Conservation (phyloP, 2,888 invertebrate genomes). For the Thymelicus sylvestris region DNA sequence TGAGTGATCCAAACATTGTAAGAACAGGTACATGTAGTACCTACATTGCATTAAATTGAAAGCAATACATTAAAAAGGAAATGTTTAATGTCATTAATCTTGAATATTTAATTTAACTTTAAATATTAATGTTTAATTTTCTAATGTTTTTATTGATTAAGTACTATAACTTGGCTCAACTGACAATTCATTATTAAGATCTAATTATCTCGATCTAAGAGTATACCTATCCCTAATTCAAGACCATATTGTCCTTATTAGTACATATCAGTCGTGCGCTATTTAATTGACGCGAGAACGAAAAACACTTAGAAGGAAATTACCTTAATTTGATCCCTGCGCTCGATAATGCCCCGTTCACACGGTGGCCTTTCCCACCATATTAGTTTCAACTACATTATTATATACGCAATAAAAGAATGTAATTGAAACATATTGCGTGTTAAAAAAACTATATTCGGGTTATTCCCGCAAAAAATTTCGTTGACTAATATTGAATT, state of each 20-base stretch:
- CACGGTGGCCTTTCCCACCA: constrained; percentile 3
- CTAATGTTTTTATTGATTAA: too few species aligned
- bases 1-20: too few species aligned
- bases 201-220: too few species aligned
- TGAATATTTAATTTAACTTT: too few species aligned
- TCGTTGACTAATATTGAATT: neutral
- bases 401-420: neutral
- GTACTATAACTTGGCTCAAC: too few species aligned
- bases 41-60: too few species aligned
- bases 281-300: constrained; percentile 12
- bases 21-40: too few species aligned
- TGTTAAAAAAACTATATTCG: neutral
- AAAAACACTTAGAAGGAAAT: constrained; percentile 18
- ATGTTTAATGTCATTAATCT: too few species aligned
- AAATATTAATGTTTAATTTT: too few species aligned
- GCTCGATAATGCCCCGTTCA: constrained; percentile 10
- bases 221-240: neutral
- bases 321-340: constrained; percentile 15
- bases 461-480: neutral
- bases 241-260: constrained; percentile 10
- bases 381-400: neutral
- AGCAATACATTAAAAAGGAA: too few species aligned
- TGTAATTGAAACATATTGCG: neutral
- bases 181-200: neutral
- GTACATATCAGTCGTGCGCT: neutral